Conservation (phyloP, 1,140 invertebrate genomes). For the Drosophila bocqueti region DNA sequence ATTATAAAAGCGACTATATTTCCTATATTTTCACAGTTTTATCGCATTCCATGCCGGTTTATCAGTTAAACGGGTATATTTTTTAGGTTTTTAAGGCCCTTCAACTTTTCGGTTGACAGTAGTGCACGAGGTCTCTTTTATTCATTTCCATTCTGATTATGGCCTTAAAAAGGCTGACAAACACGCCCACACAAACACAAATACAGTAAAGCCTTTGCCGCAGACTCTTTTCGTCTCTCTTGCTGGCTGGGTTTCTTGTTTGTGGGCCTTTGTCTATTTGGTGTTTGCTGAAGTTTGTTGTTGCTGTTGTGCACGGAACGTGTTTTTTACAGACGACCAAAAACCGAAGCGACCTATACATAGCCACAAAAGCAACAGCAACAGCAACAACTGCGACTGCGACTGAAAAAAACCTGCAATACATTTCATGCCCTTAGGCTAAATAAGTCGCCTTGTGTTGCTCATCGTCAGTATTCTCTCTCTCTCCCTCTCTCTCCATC, state of each 20-base stretch:
- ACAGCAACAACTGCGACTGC: constrained; percentile 16
- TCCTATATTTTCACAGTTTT: not conserved
- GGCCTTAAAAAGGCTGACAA: constrained; percentile 65
- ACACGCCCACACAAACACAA: constrained; percentile 25
- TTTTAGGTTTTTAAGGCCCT: constrained; percentile 45
- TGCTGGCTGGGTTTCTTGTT: constrained; percentile 35
- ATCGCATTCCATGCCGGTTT: not conserved
- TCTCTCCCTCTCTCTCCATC: constrained; percentile 26
- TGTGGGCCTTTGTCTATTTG: constrained; percentile 43
- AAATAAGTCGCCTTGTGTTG: constrained; percentile 68
- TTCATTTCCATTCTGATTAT: constrained; percentile 29
- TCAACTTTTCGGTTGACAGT: constrained; percentile 44
- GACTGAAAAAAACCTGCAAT: constrained; percentile 71
- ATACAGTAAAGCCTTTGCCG: not conserved
- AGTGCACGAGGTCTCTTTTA: constrained; percentile 26
- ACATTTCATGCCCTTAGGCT: constrained; percentile 80
- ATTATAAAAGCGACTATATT: not conserved
- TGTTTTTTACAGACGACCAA: constrained; percentile 71
- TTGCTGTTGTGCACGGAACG: constrained; percentile 47
- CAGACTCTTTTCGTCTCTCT: constrained; percentile 13
- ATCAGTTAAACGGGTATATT: constrained; percentile 13
- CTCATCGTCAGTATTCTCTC: constrained; percentile 41
- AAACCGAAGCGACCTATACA: constrained; percentile 47
- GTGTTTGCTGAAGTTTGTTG: constrained; percentile 16
- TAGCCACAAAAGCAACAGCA: constrained; percentile 41